A percentile compares a stretch with the other conserved stretches of the same genome.
Evolutionary conservation across 2,113 vertebrate species (phyloP).

Genomic region (Fulica atra): DNA sequence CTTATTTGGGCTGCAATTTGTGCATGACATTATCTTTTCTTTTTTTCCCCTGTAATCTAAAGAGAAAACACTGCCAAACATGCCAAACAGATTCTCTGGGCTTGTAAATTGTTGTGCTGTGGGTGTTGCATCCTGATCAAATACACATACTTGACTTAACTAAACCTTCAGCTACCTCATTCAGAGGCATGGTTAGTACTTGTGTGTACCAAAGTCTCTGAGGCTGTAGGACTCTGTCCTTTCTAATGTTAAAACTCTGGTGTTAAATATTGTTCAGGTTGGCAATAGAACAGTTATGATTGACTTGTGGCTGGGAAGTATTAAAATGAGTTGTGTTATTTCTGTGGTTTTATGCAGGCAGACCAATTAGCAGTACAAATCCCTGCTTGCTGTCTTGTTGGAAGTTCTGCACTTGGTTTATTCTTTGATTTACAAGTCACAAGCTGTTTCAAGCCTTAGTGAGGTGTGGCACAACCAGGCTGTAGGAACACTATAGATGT

Average conservation of each 20-base stretch:
- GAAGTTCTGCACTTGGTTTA: not conserved
- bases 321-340: not conserved
- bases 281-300: not conserved
- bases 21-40: not conserved
- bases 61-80: not conserved
- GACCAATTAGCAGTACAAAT: not conserved
- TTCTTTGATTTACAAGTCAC: not conserved
- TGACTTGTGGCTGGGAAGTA: not conserved
- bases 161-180: not conserved
- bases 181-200: not conserved
- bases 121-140: not conserved
- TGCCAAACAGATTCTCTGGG: not conserved
- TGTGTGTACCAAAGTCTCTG: not conserved
- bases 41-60: not conserved
- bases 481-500: not conserved
- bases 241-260: not conserved
- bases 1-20: not conserved
- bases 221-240: not conserved
- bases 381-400: not conserved
- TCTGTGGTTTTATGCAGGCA: not conserved
- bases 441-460: not conserved
- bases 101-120: not conserved
- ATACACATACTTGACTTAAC: not conserved
- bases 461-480: not conserved
- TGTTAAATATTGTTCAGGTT: not conserved